Base-by-base conservation (phyloP, 64 coral and sea anemone species). In the Porites lutea region DNA sequence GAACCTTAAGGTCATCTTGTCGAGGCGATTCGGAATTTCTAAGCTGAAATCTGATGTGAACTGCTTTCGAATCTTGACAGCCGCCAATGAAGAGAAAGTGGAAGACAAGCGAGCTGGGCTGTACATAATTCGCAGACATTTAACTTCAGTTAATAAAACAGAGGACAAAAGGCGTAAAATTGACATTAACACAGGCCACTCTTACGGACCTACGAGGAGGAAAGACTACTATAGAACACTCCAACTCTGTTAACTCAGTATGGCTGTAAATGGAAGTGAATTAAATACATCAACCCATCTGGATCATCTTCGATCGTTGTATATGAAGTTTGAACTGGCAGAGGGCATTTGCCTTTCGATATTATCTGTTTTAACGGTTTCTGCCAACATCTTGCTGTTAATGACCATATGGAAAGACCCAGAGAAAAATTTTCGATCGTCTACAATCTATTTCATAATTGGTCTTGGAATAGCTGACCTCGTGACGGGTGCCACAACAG, bases 401-500 rank as follows among this genome's bases (percentile, higher is more conserved):
- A 15, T 76, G 53, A 62, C 91, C 63, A 88, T 97, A 45, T 91
- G 82, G 72, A 87, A 88, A 92, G 93, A 94, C 52, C 88, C 95
- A 2, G 20, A 54, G 5, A 97, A 57, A 65, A 94, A 65, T 69
- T 97, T 94, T 71, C 79, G 81, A 22, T 94, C 91, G 13, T 88
- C 92, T 4, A 91, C 95, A 3, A 91, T 92, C 5, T 88, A 88
- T 72, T 97, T 97, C 19, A 18, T 97, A 3, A 78, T 97, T 43
- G 95, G 95, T 12, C 86, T 97, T 47, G 95, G 88, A 71, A 89
- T 94, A 13, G 82, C 95, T 12, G 95, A 97, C 55, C 75, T 97
- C 6, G 13, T 97, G 20, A 97, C 95, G 52, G 95, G 95, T 5
- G 52, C 90, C 4, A 91, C 95, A 57, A 91, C 92, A 3, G 95